These are phyloP conservation scores for Porites australiensis DNA, from an alignment of 64 coral and sea anemone genomes.

Conservation along the genomic window DNA sequence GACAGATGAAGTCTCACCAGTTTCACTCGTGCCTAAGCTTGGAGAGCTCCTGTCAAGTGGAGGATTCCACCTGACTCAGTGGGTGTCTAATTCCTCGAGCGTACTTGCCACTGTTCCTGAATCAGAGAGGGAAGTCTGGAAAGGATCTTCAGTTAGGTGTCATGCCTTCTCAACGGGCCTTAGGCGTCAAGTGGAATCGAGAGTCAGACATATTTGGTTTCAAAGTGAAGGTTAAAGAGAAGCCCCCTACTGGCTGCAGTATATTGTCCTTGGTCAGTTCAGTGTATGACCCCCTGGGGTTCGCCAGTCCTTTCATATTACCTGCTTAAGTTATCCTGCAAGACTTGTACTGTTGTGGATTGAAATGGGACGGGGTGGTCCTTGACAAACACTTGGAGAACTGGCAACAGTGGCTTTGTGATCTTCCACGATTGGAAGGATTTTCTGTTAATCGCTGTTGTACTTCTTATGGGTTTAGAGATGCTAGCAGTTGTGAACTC, in stretches of 20 bases:
- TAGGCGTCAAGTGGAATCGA: neutral
- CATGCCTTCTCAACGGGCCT: neutral
- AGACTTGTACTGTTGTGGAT: too few relatives aligned
- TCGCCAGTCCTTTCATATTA: neutral
- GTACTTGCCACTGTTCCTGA: neutral
- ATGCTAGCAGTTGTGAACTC: neutral
- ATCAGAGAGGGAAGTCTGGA: neutral
- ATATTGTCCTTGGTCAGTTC: neutral
- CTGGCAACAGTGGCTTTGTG: too few relatives aligned
- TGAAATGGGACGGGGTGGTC: too few relatives aligned
- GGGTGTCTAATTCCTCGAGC: neutral
- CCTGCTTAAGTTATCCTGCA: too few relatives aligned
- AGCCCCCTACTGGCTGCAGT: neutral
- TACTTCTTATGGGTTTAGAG: neutral
- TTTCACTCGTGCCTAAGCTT: neutral
- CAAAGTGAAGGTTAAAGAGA: neutral
- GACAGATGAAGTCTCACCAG: neutral
- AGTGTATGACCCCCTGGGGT: neutral
- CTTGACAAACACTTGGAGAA: too few relatives aligned
- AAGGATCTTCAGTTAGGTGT: neutral
- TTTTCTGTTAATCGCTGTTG: neutral
- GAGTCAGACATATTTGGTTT: neutral
- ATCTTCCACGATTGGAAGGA: too few relatives aligned
- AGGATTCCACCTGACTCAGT: neutral
- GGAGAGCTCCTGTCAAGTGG: neutral